A percentile compares a stretch with the other conserved stretches of the same genome.
These are phyloP conservation scores for Urophycis tenuis DNA, from an alignment of 2,797 vertebrate genomes.

Conservation along the genomic window DNA sequence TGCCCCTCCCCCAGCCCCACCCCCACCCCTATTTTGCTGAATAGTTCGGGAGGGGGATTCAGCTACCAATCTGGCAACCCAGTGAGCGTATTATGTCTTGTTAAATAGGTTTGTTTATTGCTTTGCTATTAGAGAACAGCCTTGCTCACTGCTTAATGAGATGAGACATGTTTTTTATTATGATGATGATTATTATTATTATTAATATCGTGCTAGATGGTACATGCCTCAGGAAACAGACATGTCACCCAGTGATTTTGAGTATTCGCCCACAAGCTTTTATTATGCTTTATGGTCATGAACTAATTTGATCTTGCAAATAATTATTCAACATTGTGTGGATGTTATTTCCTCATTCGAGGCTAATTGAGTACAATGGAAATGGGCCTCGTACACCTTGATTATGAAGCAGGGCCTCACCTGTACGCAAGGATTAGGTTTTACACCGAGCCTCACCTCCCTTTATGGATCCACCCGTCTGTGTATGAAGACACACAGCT, in stretches of 20 bases:
- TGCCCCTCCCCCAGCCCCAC: slow-evolving; percentile 3
- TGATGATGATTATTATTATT: slow-evolving; percentile 14
- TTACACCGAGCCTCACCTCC: background rate
- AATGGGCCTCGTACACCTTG: slow-evolving; percentile 13
- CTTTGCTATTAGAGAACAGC: slow-evolving; percentile 75
- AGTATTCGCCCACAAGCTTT: slow-evolving; percentile 17
- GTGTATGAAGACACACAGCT: background rate
- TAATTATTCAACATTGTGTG: slow-evolving; percentile 21
- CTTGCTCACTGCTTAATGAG: slow-evolving; percentile 71
- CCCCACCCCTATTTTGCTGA: slow-evolving; percentile 60
- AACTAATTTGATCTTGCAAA: background rate
- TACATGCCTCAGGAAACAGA: slow-evolving; percentile 68
- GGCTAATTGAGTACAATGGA: slow-evolving; percentile 23
- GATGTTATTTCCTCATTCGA: background rate
- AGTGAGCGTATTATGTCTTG: slow-evolving; percentile 68
- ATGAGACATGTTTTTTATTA: slow-evolving; percentile 57
- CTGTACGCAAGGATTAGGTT: background rate
- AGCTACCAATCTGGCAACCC: slow-evolving; percentile 62
- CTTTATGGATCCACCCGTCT: background rate
- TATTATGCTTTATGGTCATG: slow-evolving; percentile 18
- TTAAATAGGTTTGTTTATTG: slow-evolving; percentile 74
- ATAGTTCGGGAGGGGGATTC: slow-evolving; percentile 61
- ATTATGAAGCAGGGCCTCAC: too few species aligned
- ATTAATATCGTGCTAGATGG: slow-evolving; percentile 59
- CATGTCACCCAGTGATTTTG: slow-evolving; percentile 42